A percentile compares a stretch with the other conserved stretches of the same genome.
phyloP scores from a whole-genome alignment of 2,888 invertebrate genomes.

The Pilophorus perplexus region DNA sequence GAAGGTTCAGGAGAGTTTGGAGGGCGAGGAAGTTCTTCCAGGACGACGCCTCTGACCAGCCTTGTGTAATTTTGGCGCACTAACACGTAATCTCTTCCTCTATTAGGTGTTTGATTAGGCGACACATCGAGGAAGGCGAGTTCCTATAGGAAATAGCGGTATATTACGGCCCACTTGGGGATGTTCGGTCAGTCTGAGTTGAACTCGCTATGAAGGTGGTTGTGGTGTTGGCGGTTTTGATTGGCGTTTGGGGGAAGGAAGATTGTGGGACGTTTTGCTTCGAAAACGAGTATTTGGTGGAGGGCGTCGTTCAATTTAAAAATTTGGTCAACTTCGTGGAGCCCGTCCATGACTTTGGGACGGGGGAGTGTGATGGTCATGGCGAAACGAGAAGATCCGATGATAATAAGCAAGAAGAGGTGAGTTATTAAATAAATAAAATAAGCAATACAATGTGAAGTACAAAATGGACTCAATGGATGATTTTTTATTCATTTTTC shows the following conservation, averaged over 20 bases:
- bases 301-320: background rate
- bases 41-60: too few species aligned
- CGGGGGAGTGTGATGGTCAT: too few species aligned
- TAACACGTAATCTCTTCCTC: constrained; percentile 12
- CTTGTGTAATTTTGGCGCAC: too few species aligned
- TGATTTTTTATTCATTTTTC: too few species aligned
- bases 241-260: background rate
- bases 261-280: background rate
- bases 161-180: background rate
- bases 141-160: background rate
- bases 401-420: too few species aligned
- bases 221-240: background rate
- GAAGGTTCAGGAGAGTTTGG: too few species aligned
- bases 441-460: too few species aligned
- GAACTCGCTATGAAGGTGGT: background rate
- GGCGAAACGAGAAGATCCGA: too few species aligned
- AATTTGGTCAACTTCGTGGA: background rate
- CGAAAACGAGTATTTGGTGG: background rate
- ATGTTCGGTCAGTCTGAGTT: background rate
- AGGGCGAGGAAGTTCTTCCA: too few species aligned
- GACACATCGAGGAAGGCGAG: background rate
- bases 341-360: too few species aligned
- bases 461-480: too few species aligned
- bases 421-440: too few species aligned
- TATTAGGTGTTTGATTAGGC: background rate